Evolutionary conservation across 2,888 invertebrate genomes (phyloP), one percentile per base, ranked within the genome.

Genomic region (Periphyllus acericola): DNA sequence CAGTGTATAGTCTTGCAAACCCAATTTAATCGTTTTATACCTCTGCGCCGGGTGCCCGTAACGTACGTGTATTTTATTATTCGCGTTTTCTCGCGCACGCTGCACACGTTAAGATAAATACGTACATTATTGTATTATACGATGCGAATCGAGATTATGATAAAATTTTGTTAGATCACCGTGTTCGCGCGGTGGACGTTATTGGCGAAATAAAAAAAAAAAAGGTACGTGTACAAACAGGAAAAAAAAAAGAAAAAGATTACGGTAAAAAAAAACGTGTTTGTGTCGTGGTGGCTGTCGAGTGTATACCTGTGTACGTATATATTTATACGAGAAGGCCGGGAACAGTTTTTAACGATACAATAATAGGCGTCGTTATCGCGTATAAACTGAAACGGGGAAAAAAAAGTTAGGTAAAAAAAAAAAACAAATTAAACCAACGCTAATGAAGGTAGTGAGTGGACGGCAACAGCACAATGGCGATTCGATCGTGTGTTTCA

Each of bases 361-460:
- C 83, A 75, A 83, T 83, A 83, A 83, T 83, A 83, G 83, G 74
- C 83, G 83, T 83, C 75, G 83, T 83, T 83, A 75, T 83, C 36
- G 60, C 17, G 34, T 21, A 72, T 72, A 72, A 52, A 83, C 81
- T 34, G 52, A 72, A 72, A 83, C 8, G 32, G 52, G 4, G 1
- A 46, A 82, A 71, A 60, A 78, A 79, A 68, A 29, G 11, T 29
- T n/a, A 40, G 17, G 40, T 32, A 78, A 52, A 29, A 52, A 79
- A 34, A 60, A 36, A 34, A 36, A 79, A 74, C 83, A 75, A 83
- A 83, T 83, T 83, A 75, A 83, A 83, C 83, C 29, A 25, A 83
- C 60, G 40, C 75, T 83, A 83, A 83, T 75, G 60, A 75, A 83
- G 55, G 60, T 21, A 60, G 21, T 1, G 36, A n/a, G n/a, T n/a